Evolutionary conservation across 2,888 invertebrate genomes (phyloP).

Genomic region (Parthenolecanium corni): DNA sequence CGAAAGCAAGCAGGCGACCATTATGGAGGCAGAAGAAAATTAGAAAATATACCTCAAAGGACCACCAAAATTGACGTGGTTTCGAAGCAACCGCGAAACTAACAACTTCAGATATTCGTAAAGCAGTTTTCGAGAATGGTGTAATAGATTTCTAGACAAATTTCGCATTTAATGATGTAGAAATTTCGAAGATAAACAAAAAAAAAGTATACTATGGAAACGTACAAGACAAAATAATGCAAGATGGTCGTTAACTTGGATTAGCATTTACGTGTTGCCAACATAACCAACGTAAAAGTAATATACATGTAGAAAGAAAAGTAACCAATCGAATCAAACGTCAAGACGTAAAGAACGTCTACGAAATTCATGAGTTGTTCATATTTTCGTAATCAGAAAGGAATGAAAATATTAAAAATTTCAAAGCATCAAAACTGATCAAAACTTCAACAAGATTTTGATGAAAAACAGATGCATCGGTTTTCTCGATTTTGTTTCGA

Average conservation of each 20-base stretch:
- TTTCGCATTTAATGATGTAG: conserved; percentile 1
- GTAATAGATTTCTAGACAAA: conserved; percentile 4
- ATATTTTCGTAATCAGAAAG: not conserved
- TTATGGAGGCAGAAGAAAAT: conserved; percentile 5
- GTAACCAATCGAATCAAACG: too few species aligned
- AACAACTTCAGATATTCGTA: not conserved
- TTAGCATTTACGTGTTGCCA: conserved; percentile 11
- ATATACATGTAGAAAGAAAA: not conserved
- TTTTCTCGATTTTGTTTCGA: too few species aligned
- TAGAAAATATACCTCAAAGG: not conserved
- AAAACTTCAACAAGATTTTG: not conserved
- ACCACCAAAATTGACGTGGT: not conserved
- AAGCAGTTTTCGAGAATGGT: not conserved
- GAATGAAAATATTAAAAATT: not conserved
- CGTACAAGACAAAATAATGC: conserved; percentile 5
- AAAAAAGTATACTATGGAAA: conserved; percentile 19
- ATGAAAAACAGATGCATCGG: too few species aligned
- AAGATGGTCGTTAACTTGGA: conserved; percentile 28
- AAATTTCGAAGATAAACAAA: conserved; percentile 9
- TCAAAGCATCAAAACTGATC: not conserved
- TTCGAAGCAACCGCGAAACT: not conserved
- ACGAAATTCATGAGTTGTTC: not conserved
- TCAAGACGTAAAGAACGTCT: too few species aligned
- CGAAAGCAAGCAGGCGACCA: conserved; percentile 21
- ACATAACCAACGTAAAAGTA: not conserved